Base-by-base conservation (phyloP, 2,797 vertebrate species). In the Pelodytes ibericus region DNA sequence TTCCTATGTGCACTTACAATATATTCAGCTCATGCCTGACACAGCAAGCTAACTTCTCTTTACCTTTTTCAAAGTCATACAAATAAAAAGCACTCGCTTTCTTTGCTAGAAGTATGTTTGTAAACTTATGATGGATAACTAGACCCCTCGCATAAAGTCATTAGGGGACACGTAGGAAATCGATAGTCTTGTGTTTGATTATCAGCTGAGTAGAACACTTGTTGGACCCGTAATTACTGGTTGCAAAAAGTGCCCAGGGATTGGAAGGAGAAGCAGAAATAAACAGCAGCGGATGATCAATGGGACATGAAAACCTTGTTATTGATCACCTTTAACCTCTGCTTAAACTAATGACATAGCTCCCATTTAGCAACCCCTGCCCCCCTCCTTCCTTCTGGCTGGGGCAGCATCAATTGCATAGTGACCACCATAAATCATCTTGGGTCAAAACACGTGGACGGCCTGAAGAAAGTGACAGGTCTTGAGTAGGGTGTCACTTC, bases 241-340 rank as follows among this genome's bases (percentile, higher is more conserved):
- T 84, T 85, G 71, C 86, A 83, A 83, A 85, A 84, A 84, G 88
- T 81, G 81, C 83, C 83, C 18, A 0, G 20, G 77, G 63, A 81
- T 72, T 79, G 83, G 58, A 84, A 81, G 83, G 72, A 79, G 81
- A 85, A 89, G 90, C 89, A 91, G 90, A 89, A 85, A 83, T 78
- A 65, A 85, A 88, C 91, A 92, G 91, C 86, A 85, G 88, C 85
- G 83, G 75, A 81, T 89, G 86, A 90, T 86, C 88, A 88, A 90
- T 88, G 85, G 87, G 85, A 86, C 83, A 83, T 86, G 86, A 88
- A 86, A 86, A 82, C 82, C 93, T 94, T 93, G 93, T 95, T 95
- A 96, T 95, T 93, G 95, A 95, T 94, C 94, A 95, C 94, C 95
- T 96, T 95, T 96, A 95, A 95, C 95, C 95, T 92, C 88, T 88